Base-by-base conservation (phyloP, 2,113 vertebrate genomes). In the Carollia perspicillata region DNA sequence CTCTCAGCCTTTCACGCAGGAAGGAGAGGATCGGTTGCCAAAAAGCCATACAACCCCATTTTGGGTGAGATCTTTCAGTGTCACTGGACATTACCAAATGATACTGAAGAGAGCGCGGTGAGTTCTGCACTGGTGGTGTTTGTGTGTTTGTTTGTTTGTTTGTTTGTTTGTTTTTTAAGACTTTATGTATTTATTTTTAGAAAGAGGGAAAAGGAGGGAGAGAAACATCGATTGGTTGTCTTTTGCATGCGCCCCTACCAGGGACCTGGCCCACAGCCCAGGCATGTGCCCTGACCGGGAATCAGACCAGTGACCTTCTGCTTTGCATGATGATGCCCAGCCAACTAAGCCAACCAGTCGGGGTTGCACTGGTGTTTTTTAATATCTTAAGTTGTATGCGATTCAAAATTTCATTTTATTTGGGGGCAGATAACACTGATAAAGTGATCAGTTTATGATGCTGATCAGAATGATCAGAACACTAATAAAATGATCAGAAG, bases 1-100 rank as follows among this genome's bases (percentile, higher is more conserved):
- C 99, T 99, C 95, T 99, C 99, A 66, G 99, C 99, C 83, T 99
- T 99, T 98, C 99, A 99, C 42, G 99, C 99, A n/a, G 99, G 99
- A 95, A 99, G 99, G 97, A 99, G 99, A 98, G 99, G 99, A 65
- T 99, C 99, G 0, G 99, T 99, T 97, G 99, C 99, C 97, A 99
- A 99, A 97, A 99, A 99, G 97, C 99, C 99, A 81, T 99, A 99
- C 98, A 99, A 99, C 96, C 99, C 99, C 47, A 99, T 99, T 83
- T 98, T 99, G 97, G 99, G 99, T 0, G 99, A 99, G 96, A 99
- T 99, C 95, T 99, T 99, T 98, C 99, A 99, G 87, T 99, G 99
- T 98, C 99, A 99, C 91, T 99, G 99, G 99, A 99, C 99, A 44
- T 84, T 99, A 92, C 99, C 99, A 55, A 97, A 94, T 18, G 99